Evolutionary conservation across 1,140 invertebrate species (phyloP).

Genomic region (Caenorhabditis elegans): WBcel235 BX284606.5:7712501-7713000

Average conservation of each 20-base stretch:
- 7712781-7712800: conserved; percentile 4
- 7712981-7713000: conserved; percentile 3
- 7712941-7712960: conserved; percentile 2
- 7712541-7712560: too few species aligned
- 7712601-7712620: too few species aligned
- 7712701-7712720: background rate
- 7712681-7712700: background rate
- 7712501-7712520: too few species aligned
- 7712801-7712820: background rate
- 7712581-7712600: too few species aligned
- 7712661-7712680: too few species aligned
- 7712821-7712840: conserved; percentile 3
- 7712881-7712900: too few species aligned
- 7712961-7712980: background rate
- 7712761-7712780: conserved; percentile 1
- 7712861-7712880: background rate
- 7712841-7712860: background rate
- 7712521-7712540: too few species aligned
- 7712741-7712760: conserved; percentile 7
- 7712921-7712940: background rate
- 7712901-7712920: too few species aligned
- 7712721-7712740: background rate
- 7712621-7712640: too few species aligned
- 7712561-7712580: too few species aligned
- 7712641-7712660: too few species aligned